A percentile compares a stretch with the other conserved stretches of the same genome.
phyloP scores from a whole-genome alignment of 2,113 vertebrate species.

The Petrocephalus microphthalmus region DNA sequence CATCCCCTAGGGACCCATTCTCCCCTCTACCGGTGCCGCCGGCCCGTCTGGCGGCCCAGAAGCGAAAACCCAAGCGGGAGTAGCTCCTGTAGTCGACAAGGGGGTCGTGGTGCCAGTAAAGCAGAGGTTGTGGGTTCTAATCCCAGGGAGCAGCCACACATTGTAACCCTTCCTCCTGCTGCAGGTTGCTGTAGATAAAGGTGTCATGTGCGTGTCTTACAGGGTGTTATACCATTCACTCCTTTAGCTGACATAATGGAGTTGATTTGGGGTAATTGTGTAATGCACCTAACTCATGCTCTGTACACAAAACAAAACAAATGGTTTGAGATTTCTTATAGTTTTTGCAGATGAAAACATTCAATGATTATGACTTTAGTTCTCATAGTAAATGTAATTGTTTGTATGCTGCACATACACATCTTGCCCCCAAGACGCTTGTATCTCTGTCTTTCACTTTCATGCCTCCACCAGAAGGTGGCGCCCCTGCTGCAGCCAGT shows the following conservation, averaged over 20 bases:
- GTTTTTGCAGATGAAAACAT: neutral
- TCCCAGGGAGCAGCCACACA: neutral
- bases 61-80: neutral
- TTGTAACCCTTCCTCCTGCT: neutral
- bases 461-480: neutral
- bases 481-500: neutral
- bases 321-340: neutral
- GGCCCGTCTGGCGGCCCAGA: slow-evolving; percentile 16
- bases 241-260: neutral
- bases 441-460: neutral
- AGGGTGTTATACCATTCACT: neutral
- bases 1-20: slow-evolving; percentile 14
- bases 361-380: neutral
- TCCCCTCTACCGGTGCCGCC: slow-evolving; percentile 26
- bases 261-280: neutral
- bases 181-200: neutral
- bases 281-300: neutral
- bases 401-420: neutral
- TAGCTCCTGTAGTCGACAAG: neutral
- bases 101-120: neutral
- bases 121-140: neutral
- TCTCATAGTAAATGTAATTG: neutral
- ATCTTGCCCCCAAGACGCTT: neutral
- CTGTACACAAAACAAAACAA: neutral
- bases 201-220: neutral